Conservation (phyloP, 1,140 invertebrate genomes). For the Bombyx mori region ASM3026992v2 NC_085133.1:9620001-9620500, state of each 20-base stretch:
- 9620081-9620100: conserved; percentile 25
- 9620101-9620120: conserved; percentile 22
- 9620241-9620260: conserved; percentile 30
- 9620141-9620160: conserved; percentile 37
- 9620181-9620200: conserved; percentile 26
- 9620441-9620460: conserved; percentile 30
- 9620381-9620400: conserved; percentile 39
- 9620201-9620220: conserved; percentile 34
- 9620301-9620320: conserved; percentile 22
- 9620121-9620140: conserved; percentile 31
- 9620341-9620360: conserved; percentile 25
- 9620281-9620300: conserved; percentile 19
- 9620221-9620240: conserved; percentile 31
- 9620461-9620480: conserved; percentile 21
- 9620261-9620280: conserved; percentile 27
- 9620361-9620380: conserved; percentile 39
- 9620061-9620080: conserved; percentile 29
- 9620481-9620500: conserved; percentile 26
- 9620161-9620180: conserved; percentile 28
- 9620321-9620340: conserved; percentile 19
- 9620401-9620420: conserved; percentile 31
- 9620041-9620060: conserved; percentile 25
- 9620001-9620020: conserved; percentile 30
- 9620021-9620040: conserved; percentile 24
- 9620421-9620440: conserved; percentile 29